Conservation (phyloP, 2,797 vertebrate genomes). For the Phalanger gymnotis region DNA sequence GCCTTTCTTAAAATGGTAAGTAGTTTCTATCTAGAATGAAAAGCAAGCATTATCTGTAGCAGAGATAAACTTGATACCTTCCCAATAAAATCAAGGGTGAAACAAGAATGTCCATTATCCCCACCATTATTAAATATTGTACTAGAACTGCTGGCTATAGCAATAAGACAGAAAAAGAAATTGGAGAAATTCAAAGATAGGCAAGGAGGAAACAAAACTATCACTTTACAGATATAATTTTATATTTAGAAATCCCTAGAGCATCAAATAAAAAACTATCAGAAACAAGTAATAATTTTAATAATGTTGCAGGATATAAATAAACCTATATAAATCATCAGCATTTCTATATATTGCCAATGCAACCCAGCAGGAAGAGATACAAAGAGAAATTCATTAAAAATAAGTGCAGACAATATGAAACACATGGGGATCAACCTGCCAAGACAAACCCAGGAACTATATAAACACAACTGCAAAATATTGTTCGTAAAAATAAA, state of each 20-base stretch:
- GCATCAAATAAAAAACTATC: not conserved
- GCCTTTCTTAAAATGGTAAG: not conserved
- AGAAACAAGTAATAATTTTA: not conserved
- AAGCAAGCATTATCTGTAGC: not conserved
- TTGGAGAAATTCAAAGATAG: not conserved
- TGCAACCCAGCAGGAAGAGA: not conserved
- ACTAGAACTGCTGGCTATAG: not conserved
- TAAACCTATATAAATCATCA: not conserved
- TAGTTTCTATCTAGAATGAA: not conserved
- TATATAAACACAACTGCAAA: conserved; percentile 3
- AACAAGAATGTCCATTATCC: not conserved
- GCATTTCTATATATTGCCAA: not conserved
- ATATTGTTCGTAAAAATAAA: not conserved
- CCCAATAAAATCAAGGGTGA: not conserved
- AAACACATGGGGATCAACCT: not conserved
- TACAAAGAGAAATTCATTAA: not conserved
- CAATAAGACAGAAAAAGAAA: not conserved
- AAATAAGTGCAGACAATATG: not conserved
- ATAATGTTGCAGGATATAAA: not conserved
- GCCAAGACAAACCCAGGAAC: not conserved
- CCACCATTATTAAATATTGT: not conserved
- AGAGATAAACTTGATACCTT: not conserved
- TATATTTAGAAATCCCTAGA: not conserved
- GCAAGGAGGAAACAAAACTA: not conserved
- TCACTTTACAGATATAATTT: not conserved